Evolutionary conservation across 2,888 invertebrate species (phyloP).

Genomic region (Cosmorhoe ocellata): DNA sequence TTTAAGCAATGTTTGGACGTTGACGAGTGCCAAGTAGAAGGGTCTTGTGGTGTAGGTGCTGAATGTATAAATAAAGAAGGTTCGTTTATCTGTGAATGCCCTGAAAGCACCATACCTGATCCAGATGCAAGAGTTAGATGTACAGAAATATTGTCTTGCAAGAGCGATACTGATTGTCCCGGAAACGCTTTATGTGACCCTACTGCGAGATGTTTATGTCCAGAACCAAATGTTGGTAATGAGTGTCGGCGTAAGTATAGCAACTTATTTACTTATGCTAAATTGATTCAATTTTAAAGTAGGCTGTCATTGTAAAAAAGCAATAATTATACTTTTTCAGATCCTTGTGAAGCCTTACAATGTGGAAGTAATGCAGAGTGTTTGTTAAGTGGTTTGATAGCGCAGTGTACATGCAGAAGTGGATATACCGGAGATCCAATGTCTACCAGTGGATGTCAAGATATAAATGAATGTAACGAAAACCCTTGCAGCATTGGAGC

Average conservation of each 20-base stretch:
- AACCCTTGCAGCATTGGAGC: slow-evolving; percentile 93
- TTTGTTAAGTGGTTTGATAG: slow-evolving; percentile 90
- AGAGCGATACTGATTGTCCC: slow-evolving; percentile 89
- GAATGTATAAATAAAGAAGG: slow-evolving; percentile 90
- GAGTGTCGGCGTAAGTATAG: slow-evolving; percentile 93
- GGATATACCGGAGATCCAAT: slow-evolving; percentile 89
- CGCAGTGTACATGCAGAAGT: slow-evolving; percentile 91
- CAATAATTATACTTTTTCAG: slow-evolving; percentile 66
- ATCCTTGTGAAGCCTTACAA: slow-evolving; percentile 93
- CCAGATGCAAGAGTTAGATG: slow-evolving; percentile 92
- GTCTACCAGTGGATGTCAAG: slow-evolving; percentile 88
- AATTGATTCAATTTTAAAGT: too few species aligned
- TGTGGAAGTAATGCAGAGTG: slow-evolving; percentile 95
- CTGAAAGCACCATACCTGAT: slow-evolving; percentile 90
- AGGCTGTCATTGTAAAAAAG: neutral
- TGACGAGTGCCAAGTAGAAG: slow-evolving; percentile 89
- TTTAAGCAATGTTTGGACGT: slow-evolving; percentile 91
- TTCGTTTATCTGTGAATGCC: slow-evolving; percentile 90
- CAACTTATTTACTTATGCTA: too few species aligned
- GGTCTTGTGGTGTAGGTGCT: slow-evolving; percentile 91
- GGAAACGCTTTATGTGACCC: slow-evolving; percentile 94
- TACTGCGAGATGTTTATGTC: slow-evolving; percentile 91
- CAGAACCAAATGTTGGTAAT: slow-evolving; percentile 95
- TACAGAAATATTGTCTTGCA: slow-evolving; percentile 91
- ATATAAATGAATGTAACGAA: slow-evolving; percentile 92